phyloP scores from a whole-genome alignment of 2,113 vertebrate genomes.

The Zapornia atra region DNA sequence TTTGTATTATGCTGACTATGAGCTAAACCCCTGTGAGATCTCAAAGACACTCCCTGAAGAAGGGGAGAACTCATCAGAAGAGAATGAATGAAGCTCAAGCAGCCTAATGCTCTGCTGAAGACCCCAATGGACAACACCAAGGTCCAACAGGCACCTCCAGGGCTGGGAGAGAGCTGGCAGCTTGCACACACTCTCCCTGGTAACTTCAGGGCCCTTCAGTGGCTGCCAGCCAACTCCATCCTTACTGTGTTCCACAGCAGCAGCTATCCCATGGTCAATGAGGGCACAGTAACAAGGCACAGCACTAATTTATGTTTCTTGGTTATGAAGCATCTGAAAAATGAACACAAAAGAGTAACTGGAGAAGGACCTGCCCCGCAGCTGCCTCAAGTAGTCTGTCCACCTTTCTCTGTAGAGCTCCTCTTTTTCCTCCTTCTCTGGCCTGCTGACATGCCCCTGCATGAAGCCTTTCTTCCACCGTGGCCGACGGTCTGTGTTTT shows the following conservation, averaged over 20 bases:
- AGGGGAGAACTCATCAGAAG: not conserved
- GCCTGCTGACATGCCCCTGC: conserved; percentile 83
- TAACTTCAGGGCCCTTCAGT: not conserved
- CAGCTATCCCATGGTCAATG: not conserved
- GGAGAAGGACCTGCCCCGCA: conserved; percentile 78
- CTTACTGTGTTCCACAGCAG: not conserved
- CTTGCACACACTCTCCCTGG: too few species aligned
- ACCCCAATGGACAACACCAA: not conserved
- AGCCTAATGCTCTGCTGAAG: not conserved
- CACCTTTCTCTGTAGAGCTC: conserved; percentile 88
- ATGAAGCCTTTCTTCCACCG: conserved; percentile 87
- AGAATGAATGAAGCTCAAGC: not conserved
- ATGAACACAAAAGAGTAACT: not conserved
- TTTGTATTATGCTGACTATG: not conserved
- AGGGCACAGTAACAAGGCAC: not conserved
- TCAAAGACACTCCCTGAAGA: not conserved
- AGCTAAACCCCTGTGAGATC: not conserved
- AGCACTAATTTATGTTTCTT: not conserved
- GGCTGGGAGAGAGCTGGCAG: too few species aligned
- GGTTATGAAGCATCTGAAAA: not conserved
- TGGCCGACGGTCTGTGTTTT: conserved; percentile 78
- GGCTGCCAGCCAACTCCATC: not conserved
- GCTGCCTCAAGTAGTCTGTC: conserved; percentile 83
- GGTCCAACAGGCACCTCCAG: not conserved
- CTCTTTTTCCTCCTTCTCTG: conserved; percentile 91